These are phyloP conservation scores for Orchesellides sinensis DNA, from an alignment of 2,888 invertebrate species.

Conservation along the genomic window DNA sequence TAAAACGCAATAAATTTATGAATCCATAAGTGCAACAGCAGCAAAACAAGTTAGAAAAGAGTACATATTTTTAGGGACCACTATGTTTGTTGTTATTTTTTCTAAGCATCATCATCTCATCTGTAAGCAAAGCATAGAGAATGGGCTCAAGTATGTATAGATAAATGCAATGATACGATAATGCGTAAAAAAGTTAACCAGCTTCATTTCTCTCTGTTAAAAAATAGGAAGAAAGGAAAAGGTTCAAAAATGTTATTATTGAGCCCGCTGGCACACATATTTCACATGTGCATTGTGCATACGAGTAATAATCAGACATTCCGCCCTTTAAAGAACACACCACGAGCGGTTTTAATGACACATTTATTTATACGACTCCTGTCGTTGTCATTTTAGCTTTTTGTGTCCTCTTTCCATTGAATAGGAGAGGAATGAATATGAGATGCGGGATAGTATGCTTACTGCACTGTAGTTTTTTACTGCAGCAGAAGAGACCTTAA, in stretches of 20 bases:
- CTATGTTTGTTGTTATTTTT: conserved; percentile 17
- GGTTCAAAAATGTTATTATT: too few species aligned
- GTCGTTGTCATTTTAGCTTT: conserved; percentile 19
- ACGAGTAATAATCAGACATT: neutral
- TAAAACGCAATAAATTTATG: conserved; percentile 37
- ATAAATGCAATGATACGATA: conserved; percentile 30
- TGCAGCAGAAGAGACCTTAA: too few species aligned
- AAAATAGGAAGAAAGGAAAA: too few species aligned
- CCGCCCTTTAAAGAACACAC: conserved; percentile 57
- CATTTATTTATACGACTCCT: conserved; percentile 54
- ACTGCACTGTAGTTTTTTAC: too few species aligned
- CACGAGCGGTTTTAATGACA: conserved; percentile 60
- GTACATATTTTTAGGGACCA: neutral
- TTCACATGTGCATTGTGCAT: neutral
- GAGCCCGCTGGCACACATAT: neutral
- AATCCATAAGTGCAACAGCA: neutral
- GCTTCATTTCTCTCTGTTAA: neutral
- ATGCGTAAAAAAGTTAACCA: conserved; percentile 53
- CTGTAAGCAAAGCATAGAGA: conserved; percentile 15
- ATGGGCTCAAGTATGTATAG: conserved; percentile 29
- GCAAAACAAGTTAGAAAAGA: neutral
- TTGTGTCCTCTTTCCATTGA: neutral
- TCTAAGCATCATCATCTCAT: neutral
- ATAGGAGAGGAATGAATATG: too few species aligned
- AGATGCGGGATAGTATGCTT: too few species aligned